Percentiles rank a stretch among this genome's conserved stretches.
Evolutionary conservation across 2,888 invertebrate genomes (phyloP).

Genomic region (Limnephilus rhombicus): DNA sequence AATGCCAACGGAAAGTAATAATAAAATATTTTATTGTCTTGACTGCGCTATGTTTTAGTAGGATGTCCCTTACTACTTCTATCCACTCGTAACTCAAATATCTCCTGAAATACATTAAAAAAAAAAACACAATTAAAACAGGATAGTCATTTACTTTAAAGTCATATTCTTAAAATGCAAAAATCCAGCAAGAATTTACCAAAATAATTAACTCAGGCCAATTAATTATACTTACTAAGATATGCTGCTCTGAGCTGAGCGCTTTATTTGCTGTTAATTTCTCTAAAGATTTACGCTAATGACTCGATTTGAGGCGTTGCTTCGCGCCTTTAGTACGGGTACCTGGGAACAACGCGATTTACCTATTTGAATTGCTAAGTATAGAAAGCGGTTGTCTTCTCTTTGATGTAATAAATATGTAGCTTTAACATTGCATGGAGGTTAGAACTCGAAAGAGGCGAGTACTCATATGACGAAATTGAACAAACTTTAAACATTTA

Average conservation of each 20-base stretch:
- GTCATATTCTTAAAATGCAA: not conserved
- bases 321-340: not conserved
- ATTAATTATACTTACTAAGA: not conserved
- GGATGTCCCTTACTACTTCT: no score
- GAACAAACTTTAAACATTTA: no score
- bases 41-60: no score
- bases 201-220: not conserved
- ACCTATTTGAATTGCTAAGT: not conserved
- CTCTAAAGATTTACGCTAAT: not conserved
- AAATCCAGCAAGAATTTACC: not conserved
- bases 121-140: no score
- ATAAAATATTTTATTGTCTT: no score
- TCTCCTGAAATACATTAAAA: no score
- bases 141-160: no score
- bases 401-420: not conserved
- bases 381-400: not conserved
- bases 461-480: no score
- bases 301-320: not conserved
- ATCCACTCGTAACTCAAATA: no score
- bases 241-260: not conserved
- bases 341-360: not conserved
- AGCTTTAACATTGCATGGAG: fast-evolving
- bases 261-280: not conserved
- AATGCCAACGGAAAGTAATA: no score
- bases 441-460: no score